Evolutionary conservation across 2,888 invertebrate species (phyloP), one percentile per base, ranked within the genome.

Genomic region (Drosophila tripunctata): DNA sequence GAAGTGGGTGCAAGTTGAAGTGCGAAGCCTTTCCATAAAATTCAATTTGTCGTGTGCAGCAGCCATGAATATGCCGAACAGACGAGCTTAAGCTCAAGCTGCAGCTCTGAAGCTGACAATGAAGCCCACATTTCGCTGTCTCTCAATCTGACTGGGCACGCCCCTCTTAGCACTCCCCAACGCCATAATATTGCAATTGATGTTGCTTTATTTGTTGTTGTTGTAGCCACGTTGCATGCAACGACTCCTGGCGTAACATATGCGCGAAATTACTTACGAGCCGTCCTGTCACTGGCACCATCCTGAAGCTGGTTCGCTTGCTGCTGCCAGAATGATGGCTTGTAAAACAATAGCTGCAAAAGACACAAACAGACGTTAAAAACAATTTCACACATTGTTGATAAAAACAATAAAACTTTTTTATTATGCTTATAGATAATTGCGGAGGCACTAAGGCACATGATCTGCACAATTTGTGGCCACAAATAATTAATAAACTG

Each of bases 21-120:
- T 66, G 58, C 66, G 58, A 77, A 71, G 69, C 78, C 71, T 69
- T 84, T 88, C 85, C 87, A 84, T 84, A 87, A 88, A 84, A 84
- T 84, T 84, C 88, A 84, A 84, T 84, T 84, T 84, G 83, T 83
- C 83, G 81, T 83, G 88, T 88, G 87, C 83, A 88, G 78, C 84
- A 83, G 78, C 81, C 83, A 83, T 83, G 83, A 83, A 83, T 88
- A 83, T 79, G 88, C 88, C 88, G 79, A 82, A 82, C 83, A 63
- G 62, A 44, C 68, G 61, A 76, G 81, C 65, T 73, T 58, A 76
- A 73, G 73, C 80, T 48, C 54, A 52, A 31, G 31, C 70, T 31
- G 50, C 21, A n/a, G 38, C 51, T 47, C 60, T 55, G 50, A 43
- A 57, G 61, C 43, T 72, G 74, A 66, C 67, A 60, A 52, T 60